Evolutionary conservation across 2,113 vertebrate genomes (phyloP).

Genomic region (Lipophrys pholis): DNA sequence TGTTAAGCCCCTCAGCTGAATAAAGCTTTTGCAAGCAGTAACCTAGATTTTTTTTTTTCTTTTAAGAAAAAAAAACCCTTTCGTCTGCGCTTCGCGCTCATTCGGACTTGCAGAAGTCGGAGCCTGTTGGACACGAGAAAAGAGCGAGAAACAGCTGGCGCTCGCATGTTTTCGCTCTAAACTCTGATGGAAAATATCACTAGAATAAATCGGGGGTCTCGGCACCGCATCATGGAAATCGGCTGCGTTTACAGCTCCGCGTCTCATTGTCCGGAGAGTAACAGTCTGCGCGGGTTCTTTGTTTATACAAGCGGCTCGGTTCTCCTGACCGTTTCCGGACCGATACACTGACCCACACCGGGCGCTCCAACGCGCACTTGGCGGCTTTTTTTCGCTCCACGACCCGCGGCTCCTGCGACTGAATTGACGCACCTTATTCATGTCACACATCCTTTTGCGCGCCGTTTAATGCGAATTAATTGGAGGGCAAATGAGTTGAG

Average conservation of each 20-base stretch:
- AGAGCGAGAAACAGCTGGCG: background rate
- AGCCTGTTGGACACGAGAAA: background rate
- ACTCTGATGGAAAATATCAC: background rate
- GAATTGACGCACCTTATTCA: background rate
- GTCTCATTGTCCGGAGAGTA: slow-evolving; percentile 78
- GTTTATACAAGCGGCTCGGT: slow-evolving; percentile 77
- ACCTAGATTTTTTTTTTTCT: slow-evolving; percentile 47
- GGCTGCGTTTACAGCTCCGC: slow-evolving; percentile 28
- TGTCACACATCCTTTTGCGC: too few relatives aligned
- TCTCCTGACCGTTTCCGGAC: slow-evolving; percentile 16
- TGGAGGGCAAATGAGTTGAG: background rate
- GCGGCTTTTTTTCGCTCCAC: background rate
- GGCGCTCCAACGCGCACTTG: background rate
- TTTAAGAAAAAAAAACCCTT: slow-evolving; percentile 20
- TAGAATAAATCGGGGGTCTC: slow-evolving; percentile 28
- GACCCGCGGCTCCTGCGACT: background rate
- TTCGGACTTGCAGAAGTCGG: background rate
- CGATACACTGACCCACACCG: fast-evolving
- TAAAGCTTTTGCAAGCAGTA: slow-evolving; percentile 24
- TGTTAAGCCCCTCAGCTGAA: background rate
- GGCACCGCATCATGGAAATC: slow-evolving; percentile 41
- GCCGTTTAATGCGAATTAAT: background rate
- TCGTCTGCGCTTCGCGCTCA: slow-evolving; percentile 52
- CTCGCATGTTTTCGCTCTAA: background rate
- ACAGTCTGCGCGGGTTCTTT: slow-evolving; percentile 81